Evolutionary conservation across 2,888 invertebrate genomes (phyloP).

Genomic region (Andricus curvator): DNA sequence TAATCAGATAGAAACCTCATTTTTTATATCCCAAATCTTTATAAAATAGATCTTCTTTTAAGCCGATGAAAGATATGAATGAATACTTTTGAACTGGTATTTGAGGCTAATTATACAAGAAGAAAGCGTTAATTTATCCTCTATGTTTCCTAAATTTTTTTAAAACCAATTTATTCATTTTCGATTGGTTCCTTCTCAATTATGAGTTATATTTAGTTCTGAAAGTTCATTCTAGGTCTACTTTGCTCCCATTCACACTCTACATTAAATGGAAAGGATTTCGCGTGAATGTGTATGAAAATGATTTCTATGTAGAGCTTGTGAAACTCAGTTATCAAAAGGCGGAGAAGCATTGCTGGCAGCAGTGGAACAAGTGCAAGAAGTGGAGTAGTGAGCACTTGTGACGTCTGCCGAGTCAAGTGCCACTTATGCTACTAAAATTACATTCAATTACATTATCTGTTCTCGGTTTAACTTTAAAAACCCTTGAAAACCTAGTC

Average conservation of each 20-base stretch:
- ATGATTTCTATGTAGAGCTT: constrained; percentile 10
- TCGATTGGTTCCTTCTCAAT: background rate
- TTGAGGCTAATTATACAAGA: too few relatives aligned
- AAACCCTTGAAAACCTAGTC: constrained; percentile 70
- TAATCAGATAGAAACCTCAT: too few relatives aligned
- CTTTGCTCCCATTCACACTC: background rate
- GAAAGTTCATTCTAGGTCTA: background rate
- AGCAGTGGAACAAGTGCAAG: constrained; percentile 69
- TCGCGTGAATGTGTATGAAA: background rate
- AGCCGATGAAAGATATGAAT: too few relatives aligned
- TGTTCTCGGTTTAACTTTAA: constrained; percentile 72
- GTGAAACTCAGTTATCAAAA: constrained; percentile 44
- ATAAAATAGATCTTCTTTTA: too few relatives aligned
- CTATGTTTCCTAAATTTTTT: background rate
- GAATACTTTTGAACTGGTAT: too few relatives aligned
- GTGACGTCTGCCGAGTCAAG: constrained; percentile 77
- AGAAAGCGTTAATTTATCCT: too few relatives aligned
- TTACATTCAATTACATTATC: constrained; percentile 77
- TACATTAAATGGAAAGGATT: background rate
- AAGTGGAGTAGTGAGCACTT: constrained; percentile 68
- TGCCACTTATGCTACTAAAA: constrained; percentile 78
- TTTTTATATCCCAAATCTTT: too few relatives aligned
- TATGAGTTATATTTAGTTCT: background rate
- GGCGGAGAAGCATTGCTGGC: constrained; percentile 55
- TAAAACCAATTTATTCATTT: background rate